Percentiles rank a stretch among this genome's conserved stretches.
These are phyloP conservation scores for Falco naumanni DNA, from an alignment of 2,797 vertebrate species.

Conservation along the genomic window DNA sequence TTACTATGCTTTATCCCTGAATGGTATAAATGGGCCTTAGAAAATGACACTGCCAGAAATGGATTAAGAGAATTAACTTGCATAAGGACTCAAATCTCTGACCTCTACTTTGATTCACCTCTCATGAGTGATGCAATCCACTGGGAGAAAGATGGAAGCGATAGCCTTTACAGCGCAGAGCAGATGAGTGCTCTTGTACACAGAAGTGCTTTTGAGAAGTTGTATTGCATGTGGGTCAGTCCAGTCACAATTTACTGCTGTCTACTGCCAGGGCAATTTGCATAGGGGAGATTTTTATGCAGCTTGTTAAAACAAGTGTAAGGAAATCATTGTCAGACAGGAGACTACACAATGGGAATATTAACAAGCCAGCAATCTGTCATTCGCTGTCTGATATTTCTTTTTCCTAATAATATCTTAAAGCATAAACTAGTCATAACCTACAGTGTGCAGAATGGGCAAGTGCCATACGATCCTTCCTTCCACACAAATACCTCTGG, in stretches of 20 bases:
- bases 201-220: background rate
- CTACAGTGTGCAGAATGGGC: background rate
- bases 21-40: conserved; percentile 15
- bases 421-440: background rate
- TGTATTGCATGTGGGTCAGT: background rate
- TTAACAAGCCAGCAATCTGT: background rate
- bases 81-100: conserved; percentile 37
- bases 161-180: background rate
- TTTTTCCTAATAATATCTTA: background rate
- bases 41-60: conserved; percentile 7
- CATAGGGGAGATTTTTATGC: conserved; percentile 4
- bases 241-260: background rate
- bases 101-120: conserved; percentile 13
- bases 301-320: conserved; percentile 30
- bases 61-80: conserved; percentile 47
- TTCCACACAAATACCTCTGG: background rate
- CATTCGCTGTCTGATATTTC: background rate
- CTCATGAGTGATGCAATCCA: background rate
- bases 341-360: background rate
- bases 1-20: conserved; percentile 2
- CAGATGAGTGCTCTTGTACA: background rate
- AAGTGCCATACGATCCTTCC: accelerated
- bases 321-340: background rate
- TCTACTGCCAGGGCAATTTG: background rate
- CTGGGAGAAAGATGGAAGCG: conserved; percentile 10